A percentile compares a stretch with the other conserved stretches of the same genome.
Conservation (phyloP, 2,113 vertebrate genomes). For the Nothocercus julius region DNA sequence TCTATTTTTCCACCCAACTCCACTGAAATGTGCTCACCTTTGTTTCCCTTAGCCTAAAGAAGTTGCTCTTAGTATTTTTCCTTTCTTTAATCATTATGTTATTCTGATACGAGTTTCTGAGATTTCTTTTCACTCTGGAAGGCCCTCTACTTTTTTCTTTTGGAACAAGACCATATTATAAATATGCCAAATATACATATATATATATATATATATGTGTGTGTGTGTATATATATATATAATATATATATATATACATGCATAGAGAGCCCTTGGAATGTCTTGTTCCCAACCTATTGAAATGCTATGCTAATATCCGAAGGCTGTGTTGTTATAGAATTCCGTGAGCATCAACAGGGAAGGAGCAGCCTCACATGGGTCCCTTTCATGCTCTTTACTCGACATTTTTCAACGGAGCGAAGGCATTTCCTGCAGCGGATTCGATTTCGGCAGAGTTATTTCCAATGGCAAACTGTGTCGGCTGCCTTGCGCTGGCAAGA, state of each 20-base stretch:
- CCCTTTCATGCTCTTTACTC: not conserved
- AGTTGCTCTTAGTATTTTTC: not conserved
- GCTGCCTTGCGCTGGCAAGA: not conserved
- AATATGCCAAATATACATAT: not conserved
- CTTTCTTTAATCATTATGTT: not conserved
- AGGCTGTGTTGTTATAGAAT: not conserved
- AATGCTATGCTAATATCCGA: not conserved
- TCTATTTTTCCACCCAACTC: not conserved
- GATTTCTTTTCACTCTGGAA: not conserved
- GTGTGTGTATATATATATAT: too few relatives aligned
- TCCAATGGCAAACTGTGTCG: not conserved
- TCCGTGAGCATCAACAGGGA: not conserved
- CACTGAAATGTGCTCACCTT: not conserved
- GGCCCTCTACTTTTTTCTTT: not conserved
- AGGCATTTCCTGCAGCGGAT: not conserved
- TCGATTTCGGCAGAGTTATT: not conserved
- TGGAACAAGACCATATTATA: not conserved
- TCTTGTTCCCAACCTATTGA: not conserved
- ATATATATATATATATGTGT: not conserved
- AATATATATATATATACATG: too few relatives aligned
- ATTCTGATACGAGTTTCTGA: not conserved
- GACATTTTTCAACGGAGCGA: not conserved
- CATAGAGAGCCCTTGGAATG: not conserved
- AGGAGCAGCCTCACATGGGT: not conserved
- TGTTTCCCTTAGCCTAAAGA: not conserved